These are phyloP conservation scores for Salvelinus namaycush DNA, from an alignment of 2,113 vertebrate genomes.

Conservation along the genomic window DNA sequence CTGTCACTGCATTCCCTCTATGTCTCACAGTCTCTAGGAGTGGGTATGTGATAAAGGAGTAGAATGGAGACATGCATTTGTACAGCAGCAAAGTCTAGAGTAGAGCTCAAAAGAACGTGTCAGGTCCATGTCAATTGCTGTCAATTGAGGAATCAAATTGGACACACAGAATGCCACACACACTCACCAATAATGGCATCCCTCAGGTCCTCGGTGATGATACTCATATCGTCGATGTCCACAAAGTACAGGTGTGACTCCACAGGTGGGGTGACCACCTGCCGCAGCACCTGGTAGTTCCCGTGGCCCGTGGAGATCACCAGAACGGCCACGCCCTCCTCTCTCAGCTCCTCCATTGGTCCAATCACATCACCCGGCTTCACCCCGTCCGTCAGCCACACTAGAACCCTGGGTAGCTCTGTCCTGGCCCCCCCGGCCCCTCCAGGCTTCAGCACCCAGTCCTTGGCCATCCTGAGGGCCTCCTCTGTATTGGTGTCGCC, in stretches of 20 bases:
- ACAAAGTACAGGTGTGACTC: conserved; percentile 88
- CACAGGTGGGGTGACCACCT: conserved; percentile 79
- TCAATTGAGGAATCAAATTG: neutral
- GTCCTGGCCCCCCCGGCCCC: conserved; percentile 61
- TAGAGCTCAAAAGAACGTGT: neutral
- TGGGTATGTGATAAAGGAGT: no score
- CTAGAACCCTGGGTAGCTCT: conserved; percentile 85
- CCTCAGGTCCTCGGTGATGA: conserved; percentile 84
- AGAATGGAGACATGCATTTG: conserved; percentile 15
- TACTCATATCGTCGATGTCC: conserved; percentile 88
- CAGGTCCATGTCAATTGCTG: neutral
- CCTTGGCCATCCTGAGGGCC: conserved; percentile 78
- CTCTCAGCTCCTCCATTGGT: conserved; percentile 81
- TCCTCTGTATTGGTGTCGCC: conserved; percentile 92
- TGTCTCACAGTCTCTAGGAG: conserved; percentile 45
- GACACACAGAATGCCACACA: neutral
- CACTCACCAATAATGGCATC: conserved; percentile 83
- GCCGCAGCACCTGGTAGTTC: conserved; percentile 82
- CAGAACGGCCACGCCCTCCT: conserved; percentile 84
- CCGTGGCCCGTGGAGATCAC: conserved; percentile 88
- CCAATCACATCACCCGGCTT: conserved; percentile 83
- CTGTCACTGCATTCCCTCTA: conserved; percentile 26
- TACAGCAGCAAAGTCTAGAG: neutral
- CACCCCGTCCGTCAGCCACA: conserved; percentile 94
- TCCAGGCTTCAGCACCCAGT: conserved; percentile 66